Evolutionary conservation across 2,113 vertebrate genomes (phyloP).

Genomic region (Erpornis zantholeuca): DNA sequence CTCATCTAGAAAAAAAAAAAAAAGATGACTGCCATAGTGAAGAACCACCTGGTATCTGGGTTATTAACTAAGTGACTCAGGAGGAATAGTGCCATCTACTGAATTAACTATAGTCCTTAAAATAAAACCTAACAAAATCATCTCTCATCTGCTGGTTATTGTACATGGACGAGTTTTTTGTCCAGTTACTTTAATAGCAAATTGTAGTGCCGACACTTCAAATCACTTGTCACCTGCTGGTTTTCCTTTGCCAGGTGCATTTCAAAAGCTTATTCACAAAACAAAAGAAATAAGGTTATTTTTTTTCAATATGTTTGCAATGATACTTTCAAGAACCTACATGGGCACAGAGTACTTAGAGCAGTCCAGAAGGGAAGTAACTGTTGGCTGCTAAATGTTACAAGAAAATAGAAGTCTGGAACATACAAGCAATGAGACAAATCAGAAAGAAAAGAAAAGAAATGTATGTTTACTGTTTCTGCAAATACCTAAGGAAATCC

Average conservation of each 20-base stretch:
- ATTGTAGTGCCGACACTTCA: neutral
- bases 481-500: constrained; percentile 12
- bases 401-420: neutral
- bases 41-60: neutral
- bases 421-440: neutral
- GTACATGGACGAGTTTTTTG: neutral
- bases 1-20: neutral
- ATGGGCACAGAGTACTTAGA: neutral
- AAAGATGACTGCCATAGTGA: neutral
- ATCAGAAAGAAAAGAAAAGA: neutral
- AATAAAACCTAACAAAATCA: neutral
- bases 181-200: neutral
- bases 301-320: neutral
- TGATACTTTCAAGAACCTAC: neutral
- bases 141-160: neutral
- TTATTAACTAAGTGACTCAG: neutral
- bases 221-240: neutral
- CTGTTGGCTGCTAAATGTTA: neutral
- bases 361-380: neutral
- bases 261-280: constrained; percentile 20
- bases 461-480: neutral
- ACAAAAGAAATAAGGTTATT: neutral
- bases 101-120: neutral
- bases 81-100: constrained; percentile 57
- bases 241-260: neutral